Evolutionary conservation across 2,888 invertebrate genomes (phyloP).

Genomic region (Aproaerema taeniolella): DNA sequence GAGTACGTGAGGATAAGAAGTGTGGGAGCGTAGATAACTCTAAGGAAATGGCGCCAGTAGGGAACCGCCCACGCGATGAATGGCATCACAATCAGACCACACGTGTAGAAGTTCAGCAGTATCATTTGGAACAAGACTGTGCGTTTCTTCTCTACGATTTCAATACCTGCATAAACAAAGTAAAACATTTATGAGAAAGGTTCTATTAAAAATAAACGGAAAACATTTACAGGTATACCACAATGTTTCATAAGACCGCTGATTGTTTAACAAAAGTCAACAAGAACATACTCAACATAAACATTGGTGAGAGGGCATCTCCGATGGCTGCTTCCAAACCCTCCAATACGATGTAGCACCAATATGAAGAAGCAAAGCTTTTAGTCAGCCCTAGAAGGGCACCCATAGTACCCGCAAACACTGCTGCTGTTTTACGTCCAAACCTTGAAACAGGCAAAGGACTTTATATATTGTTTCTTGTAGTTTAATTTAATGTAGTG

Average conservation of each 20-base stretch:
- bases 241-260: too few relatives aligned
- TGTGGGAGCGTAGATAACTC: constrained; percentile 62
- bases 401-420: constrained; percentile 59
- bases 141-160: constrained; percentile 61
- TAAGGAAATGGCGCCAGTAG: constrained; percentile 62
- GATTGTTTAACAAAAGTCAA: too few relatives aligned
- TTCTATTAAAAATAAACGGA: too few relatives aligned
- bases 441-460: constrained; percentile 35
- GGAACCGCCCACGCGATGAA: constrained; percentile 62
- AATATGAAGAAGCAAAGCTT: constrained; percentile 53
- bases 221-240: too few relatives aligned
- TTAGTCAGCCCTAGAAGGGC: constrained; percentile 57
- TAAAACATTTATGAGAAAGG: neutral
- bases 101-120: constrained; percentile 60
- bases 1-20: constrained; percentile 55
- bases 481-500: neutral
- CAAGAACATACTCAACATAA: constrained; percentile 65
- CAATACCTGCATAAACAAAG: constrained; percentile 58
- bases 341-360: constrained; percentile 53
- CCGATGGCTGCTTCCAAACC: constrained; percentile 60
- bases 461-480: neutral
- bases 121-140: constrained; percentile 64
- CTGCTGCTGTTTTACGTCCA: constrained; percentile 63
- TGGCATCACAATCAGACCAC: constrained; percentile 59
- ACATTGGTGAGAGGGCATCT: constrained; percentile 64